Evolutionary conservation across 2,797 vertebrate genomes (phyloP), one percentile per base, ranked within the genome.

Genomic region (Columba guinea): DNA sequence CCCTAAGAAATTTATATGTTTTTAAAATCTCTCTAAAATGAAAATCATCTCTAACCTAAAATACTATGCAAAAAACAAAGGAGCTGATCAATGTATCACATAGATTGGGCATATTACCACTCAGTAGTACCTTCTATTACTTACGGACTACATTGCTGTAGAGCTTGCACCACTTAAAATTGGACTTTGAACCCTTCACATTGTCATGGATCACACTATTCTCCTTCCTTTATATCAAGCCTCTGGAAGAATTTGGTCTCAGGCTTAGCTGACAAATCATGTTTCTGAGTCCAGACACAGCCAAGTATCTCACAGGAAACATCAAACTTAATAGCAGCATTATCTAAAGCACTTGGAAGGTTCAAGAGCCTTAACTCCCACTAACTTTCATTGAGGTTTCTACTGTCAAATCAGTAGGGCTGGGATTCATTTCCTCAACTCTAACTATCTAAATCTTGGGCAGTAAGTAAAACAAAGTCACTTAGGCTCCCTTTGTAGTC

Each of bases 311-410:
- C 95, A 91, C 62, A 95, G 92, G 89, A 96, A 96, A 92, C 81
- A 94, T 96, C 81, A 96, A 91, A 90, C 65, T 97, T 96, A 94
- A 96, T 80, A 95, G 84, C 17, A 1, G 58, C 71, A 93, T 96
- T 92, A 95, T 84, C 96, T 89, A 85, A 83, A 94, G 86, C 78
- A 96, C 69, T 95, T 85, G 76, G 68, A 89, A 80, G 53, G 89
- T 95, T 94, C 93, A 95, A 93, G 82, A 94, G 78, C 76, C 71
- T 91, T 68, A 94, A 86, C 60, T 94, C 64, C 82, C 69, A 87
- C 87, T 88, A 91, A 92, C 64, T 90, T 91, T 83, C 91, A 95
- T 4, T 90, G 78, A 92, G 90, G 71, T 75, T 85, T 73, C 24
- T 71, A 67, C 71, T 94, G 95, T 71, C 89, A 92, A 59, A 92